Evolutionary conservation across 2,113 vertebrate species (phyloP), one percentile per base, ranked within the genome.

Genomic region (Ochotona curzoniae): DNA sequence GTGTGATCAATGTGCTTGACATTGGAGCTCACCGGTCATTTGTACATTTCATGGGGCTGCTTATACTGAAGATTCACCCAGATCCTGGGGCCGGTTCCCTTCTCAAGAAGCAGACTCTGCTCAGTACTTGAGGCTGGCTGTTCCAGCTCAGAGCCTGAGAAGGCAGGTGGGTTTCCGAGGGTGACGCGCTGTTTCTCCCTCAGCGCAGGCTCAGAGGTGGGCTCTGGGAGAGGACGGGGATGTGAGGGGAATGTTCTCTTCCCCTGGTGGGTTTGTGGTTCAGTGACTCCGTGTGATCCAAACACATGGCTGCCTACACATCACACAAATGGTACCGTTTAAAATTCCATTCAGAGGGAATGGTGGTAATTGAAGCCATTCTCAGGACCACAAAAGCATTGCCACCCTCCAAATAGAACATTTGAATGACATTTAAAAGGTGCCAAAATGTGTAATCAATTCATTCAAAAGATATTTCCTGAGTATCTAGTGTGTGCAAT

Each of bases 361-460:
- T 64, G 83, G 90, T 88, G 90, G 67, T 95, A 95, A 96, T 95
- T 94, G 91, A 96, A 97, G 91, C 96, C 96, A 97, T 93, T 94
- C 95, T 81, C 2, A 1, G 83, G 69, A 96, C 94, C 93, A 87
- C 94, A 95, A 91, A 95, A 74, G 89, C 83, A 32, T 54, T 84
- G 91, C 86, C 85, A 95, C 94, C 80, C 83, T 96, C 83, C 93
- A 94, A 93, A 96, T 0, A 0, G 57, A 91, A 89, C 94, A 84
- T 89, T 95, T 83, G 49, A 97, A 93, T 89, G 95, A 93, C 96
- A 95, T 95, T 96, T 95, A 93, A 97, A 96, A 95, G 91, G 96
- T 94, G 93, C 96, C 95, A 94, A 95, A 96, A 95, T 89, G 91
- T 95, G 91, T 95, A 84, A 96, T 93, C 94, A 94, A 91, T 92